Evolutionary conservation across 2,113 vertebrate species (phyloP).

Genomic region (Apteryx owenii): DNA sequence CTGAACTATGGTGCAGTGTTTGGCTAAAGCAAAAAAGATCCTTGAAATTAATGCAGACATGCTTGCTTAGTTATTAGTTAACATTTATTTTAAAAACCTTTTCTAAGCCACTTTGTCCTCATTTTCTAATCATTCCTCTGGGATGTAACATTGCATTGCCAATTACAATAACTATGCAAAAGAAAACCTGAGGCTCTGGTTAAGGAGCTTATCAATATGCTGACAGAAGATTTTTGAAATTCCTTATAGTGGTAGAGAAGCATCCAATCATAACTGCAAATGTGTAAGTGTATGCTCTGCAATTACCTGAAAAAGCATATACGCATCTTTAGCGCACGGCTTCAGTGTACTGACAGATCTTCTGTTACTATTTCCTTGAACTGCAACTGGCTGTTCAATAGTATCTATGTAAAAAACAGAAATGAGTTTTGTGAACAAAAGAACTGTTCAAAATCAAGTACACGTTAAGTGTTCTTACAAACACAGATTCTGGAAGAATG

Average conservation of each 20-base stretch:
- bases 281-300: neutral
- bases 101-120: neutral
- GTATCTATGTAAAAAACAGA: conserved; percentile 76
- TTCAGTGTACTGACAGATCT: conserved; percentile 93
- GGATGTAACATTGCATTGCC: neutral
- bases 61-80: neutral
- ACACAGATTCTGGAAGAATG: neutral
- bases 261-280: neutral
- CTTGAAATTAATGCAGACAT: neutral
- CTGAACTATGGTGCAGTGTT: neutral
- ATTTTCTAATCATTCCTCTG: neutral
- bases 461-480: accelerated
- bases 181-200: neutral
- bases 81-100: neutral
- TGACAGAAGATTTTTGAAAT: neutral
- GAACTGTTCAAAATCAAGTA: neutral
- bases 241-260: neutral
- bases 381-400: conserved; percentile 82
- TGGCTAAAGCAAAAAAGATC: neutral
- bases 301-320: conserved; percentile 98
- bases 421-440: neutral
- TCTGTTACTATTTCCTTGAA: conserved; percentile 95
- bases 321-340: conserved; percentile 97
- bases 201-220: neutral
- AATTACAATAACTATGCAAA: neutral